Evolutionary conservation across 2,797 vertebrate genomes (phyloP), one percentile per base, ranked within the genome.

Genomic region (Enteromius thamalakanensis): DNA sequence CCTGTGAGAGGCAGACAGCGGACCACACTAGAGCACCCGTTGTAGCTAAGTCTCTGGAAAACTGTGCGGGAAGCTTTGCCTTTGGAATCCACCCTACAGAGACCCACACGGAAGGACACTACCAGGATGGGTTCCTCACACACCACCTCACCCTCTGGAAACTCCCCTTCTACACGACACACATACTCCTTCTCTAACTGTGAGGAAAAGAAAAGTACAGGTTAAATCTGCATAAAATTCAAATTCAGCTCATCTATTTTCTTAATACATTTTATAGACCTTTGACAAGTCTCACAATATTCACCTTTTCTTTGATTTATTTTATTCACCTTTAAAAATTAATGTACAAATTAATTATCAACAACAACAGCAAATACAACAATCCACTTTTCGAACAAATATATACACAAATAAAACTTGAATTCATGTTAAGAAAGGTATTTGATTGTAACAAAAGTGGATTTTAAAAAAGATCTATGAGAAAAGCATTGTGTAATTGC

Each of bases 151-250:
- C 89, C 90, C 0, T 95, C 91, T 0, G 98, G 98, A 86, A 99
- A 99, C 88, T 97, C 94, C 7, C 98, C 98, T 14, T 94, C 92
- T 12, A 99, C 98, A 3, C 98, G 94, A 85, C 98, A 99, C 29
- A 99, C 91, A 0, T 99, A 99, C 26, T 99, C 98, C 90, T 99
- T 99, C 86, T 98, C 97, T 88, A 99, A 90, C 98, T 99, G 87
- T 70, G 40, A 84, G 76, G 88, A 49, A 75, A 81, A 9, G 53
- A 6, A 65, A 60, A 53, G 10, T 2, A 68, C 15, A 49, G 12
- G 6, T 42, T 76, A 26, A 67, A 1, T 47, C 26, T 3, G 49
- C 69, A 47, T 70, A 0, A 9, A 10, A 23, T 37, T 0, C 10
- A 65, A 76, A n/a, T 45, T 21, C 15, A 65, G 32, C 17, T 58